A percentile compares a stretch with the other conserved stretches of the same genome.
These are phyloP conservation scores for Petrosia ficiformis DNA, from an alignment of 37 sponge, comb jelly and placozoan genomes.

Conservation along the genomic window DNA sequence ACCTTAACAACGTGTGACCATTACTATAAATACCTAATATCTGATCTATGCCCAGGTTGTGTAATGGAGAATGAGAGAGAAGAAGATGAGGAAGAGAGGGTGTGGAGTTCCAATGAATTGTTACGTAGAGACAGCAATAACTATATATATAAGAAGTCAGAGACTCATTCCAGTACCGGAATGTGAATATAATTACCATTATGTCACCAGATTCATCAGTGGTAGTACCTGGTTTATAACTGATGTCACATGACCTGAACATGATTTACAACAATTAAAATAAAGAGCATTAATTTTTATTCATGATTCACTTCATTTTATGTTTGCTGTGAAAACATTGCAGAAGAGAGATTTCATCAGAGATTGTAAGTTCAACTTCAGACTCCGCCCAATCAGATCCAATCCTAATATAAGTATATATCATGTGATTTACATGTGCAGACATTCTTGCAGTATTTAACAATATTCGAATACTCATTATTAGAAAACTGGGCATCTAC, in stretches of 20 bases:
- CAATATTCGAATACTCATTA: too few species aligned
- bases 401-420: neutral
- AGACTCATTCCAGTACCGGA: too few species aligned
- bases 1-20: neutral
- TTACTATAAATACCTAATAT: slow-evolving; percentile 58
- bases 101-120: slow-evolving; percentile 43
- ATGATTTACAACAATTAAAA: neutral
- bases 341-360: slow-evolving; percentile 11
- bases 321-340: neutral
- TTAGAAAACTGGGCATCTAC: too few species aligned
- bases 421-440: too few species aligned
- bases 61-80: slow-evolving; percentile 11
- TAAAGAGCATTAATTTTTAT: neutral
- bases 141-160: neutral
- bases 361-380: neutral
- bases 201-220: too few species aligned
- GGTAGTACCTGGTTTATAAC: neutral
- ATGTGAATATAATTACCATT: too few species aligned
- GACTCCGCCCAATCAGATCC: neutral
- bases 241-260: neutral
- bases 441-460: too few species aligned
- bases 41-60: slow-evolving; percentile 54
- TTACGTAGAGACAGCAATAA: slow-evolving; percentile 45
- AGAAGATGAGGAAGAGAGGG: slow-evolving; percentile 11
- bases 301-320: neutral